These are phyloP conservation scores for Copsychus sechellarum DNA, from an alignment of 2,113 vertebrate species.

Conservation along the genomic window DNA sequence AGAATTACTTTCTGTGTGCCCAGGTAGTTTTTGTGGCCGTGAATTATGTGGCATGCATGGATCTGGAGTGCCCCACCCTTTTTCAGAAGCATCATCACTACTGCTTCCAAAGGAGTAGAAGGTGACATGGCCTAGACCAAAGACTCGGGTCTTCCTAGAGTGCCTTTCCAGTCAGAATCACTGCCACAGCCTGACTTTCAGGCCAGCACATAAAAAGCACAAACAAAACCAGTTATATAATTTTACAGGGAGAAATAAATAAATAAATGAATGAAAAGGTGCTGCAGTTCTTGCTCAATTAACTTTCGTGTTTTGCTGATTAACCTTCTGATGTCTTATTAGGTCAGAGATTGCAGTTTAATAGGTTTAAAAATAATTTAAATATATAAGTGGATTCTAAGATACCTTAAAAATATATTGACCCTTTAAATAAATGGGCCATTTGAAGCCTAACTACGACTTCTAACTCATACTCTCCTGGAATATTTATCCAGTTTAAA, in stretches of 20 bases:
- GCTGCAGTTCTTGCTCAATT: neutral
- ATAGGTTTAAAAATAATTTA: neutral
- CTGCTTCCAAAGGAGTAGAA: neutral
- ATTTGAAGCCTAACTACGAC: neutral
- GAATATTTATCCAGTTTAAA: neutral
- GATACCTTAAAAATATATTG: neutral
- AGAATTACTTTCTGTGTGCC: neutral
- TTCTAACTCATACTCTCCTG: neutral
- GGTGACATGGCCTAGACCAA: neutral
- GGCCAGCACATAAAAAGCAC: neutral
- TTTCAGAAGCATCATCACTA: neutral
- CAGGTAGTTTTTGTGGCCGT: neutral
- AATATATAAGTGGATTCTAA: neutral
- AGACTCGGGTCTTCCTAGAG: neutral
- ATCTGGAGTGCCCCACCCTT: neutral
- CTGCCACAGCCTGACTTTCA: neutral
- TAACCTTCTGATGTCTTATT: neutral
- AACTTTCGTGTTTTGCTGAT: neutral
- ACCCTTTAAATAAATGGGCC: neutral
- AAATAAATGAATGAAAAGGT: no score
- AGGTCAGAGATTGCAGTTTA: neutral
- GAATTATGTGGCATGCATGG: rapidly evolving
- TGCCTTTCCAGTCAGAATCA: neutral
- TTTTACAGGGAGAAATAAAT: neutral
- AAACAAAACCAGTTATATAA: neutral